Base-by-base conservation (phyloP, 2,797 vertebrate species). In the Anabacerthia variegaticeps region DNA sequence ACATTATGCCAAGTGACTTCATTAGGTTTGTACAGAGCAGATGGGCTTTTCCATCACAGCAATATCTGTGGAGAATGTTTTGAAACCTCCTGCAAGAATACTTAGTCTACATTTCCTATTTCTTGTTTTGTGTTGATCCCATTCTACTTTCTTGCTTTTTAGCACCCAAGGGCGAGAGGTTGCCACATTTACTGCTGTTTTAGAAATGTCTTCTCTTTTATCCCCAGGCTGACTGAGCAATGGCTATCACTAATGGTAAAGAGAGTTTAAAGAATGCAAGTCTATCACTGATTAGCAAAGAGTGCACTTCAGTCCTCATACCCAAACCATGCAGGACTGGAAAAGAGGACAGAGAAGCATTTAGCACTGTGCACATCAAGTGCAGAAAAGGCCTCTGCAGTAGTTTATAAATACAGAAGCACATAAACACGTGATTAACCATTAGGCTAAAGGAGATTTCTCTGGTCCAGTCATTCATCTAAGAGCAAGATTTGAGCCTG, bases 21-120 rank as follows among this genome's bases (percentile, higher is more conserved):
- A 89, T 84, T 90, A 93, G 62, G 10, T 91, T 73, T 62, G 51
- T 69, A n/a, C 2, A 10, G 58, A 95, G 44, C 82, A 96, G 88
- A 95, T 88, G 89, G 82, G 73, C 12, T 92, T 79, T 88, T 90
- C 89, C 92, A 37, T 91, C 93, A 67, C 44, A 76, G 83, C 43
- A 88, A 49, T 96, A 78, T 82, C 52, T 28, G 30, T 9, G 23
- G 54, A 88, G 55, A 90, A 56, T 82, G 11, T 84, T 95, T 84
- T 92, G 61, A 92, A 94, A 79, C 26, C 44, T 86, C 62, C 58
- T 59, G 43, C 54, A 81, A 78, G 79, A 89, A 51, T 1, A 6
- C 62, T 85, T 80, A 61, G 61, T 86, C 73, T 69, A 32, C 73
- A 88, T 94, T 89, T 96, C 73, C 73, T 89, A 8, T 85, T 83